Conservation (phyloP, 92 coral and sea anemone species). For the Phenganax stokvisi region DNA sequence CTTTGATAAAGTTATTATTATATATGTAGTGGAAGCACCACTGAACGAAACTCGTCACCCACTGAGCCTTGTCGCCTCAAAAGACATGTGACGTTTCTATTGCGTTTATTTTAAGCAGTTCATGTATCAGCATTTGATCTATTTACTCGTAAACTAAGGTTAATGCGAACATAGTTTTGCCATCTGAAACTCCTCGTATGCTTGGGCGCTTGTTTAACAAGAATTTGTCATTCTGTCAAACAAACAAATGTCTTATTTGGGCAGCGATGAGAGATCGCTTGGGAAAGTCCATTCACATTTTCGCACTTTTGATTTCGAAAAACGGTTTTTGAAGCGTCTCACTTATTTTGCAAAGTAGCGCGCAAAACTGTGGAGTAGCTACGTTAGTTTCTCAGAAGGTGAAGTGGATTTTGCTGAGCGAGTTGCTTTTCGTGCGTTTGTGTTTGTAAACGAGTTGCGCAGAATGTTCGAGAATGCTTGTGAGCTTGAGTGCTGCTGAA, state of each 20-base stretch:
- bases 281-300: neutral
- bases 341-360: neutral
- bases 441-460: neutral
- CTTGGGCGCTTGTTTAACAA: constrained; percentile 9
- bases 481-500: neutral
- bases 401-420: neutral
- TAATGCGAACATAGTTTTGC: constrained; percentile 16
- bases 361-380: neutral
- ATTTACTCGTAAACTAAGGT: constrained; percentile 12
- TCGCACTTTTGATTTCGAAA: neutral
- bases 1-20: too few species aligned
- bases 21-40: too few species aligned
- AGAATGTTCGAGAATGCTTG: constrained; percentile 2
- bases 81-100: constrained; percentile 1
- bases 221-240: neutral
- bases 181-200: constrained; percentile 4
- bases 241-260: constrained; percentile 6
- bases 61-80: too few species aligned
- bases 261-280: neutral
- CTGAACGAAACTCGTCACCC: too few species aligned
- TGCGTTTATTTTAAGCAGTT: neutral
- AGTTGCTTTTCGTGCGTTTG: neutral
- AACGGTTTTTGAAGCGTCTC: neutral
- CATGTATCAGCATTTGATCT: constrained; percentile 5
- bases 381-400: neutral